phyloP scores from a whole-genome alignment of 2,113 vertebrate genomes.

The Corvus cornix region DNA sequence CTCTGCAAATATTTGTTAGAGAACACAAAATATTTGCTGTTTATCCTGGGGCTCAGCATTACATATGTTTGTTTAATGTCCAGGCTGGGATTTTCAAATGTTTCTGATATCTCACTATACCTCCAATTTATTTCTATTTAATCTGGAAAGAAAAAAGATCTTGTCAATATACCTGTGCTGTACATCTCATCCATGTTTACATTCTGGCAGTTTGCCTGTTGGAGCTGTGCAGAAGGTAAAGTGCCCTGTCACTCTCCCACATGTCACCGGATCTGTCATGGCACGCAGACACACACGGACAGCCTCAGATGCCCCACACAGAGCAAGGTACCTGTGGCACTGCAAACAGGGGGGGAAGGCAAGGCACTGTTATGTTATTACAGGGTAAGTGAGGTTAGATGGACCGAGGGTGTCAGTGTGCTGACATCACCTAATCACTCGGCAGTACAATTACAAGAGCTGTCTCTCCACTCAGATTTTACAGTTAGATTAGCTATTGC shows the following conservation, averaged over 20 bases:
- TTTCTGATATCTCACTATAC: neutral
- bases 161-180: neutral
- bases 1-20: slow-evolving; percentile 30
- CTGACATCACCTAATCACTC: slow-evolving; percentile 44
- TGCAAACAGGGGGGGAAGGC: neutral
- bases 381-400: neutral
- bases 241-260: neutral
- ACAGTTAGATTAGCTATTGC: slow-evolving; percentile 59
- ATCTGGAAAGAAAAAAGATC: neutral
- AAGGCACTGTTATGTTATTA: neutral
- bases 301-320: neutral
- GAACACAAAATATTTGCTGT: slow-evolving; percentile 37
- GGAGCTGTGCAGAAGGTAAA: neutral
- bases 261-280: neutral
- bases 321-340: neutral
- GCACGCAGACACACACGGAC: rapidly evolving
- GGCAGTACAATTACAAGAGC: neutral
- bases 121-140: neutral
- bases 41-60: neutral
- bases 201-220: neutral
- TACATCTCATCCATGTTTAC: neutral
- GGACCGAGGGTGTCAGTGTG: neutral
- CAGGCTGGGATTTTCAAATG: neutral
- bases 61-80: neutral
- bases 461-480: slow-evolving; percentile 48